Base-by-base conservation (phyloP, 64 coral and sea anemone species). In the Acropora tenuis region DNA sequence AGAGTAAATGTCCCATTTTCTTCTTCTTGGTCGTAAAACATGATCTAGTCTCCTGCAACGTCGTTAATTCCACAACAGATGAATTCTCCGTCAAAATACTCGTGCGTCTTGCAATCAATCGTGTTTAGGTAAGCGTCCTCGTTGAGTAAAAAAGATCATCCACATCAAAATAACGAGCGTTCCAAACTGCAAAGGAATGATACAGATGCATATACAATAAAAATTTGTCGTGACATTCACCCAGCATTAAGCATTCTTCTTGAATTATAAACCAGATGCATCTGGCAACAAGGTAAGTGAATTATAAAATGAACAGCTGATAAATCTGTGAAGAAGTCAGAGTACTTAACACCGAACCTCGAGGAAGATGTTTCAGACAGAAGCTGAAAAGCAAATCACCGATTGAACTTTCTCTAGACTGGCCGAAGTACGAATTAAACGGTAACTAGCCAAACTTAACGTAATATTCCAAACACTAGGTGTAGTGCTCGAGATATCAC, bases 1-100 rank as follows among this genome's bases (percentile, higher is more conserved):
- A 93, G 84, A 16, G 91, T 93, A 30, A 93, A 93, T 87, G 91
- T 93, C 30, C 91, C 91, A 87, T 75, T 87, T 9, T 87, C 91
- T 42, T 93, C 91, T 13, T 72, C 67, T 58, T 93, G 69, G 2
- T 77, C 77, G 47, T 74, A 80, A 55, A 80, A 75, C 91, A 93
- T 87, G 8, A 87, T 73, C 68, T 53, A 50, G 44, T 71, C 20
- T 44, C 82, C 45, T 30, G 44, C 2, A 66, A 82, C 13, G 79
- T 17, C 13, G 78, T 52, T 43, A 2, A 80, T 80, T 58, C n/a
- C 5, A 65, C 20, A 63, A 15, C 82, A 85, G 82, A 61, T 85
- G 82, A 85, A 47, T 12, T 48, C 50, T 48, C 65, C 17, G 61
- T 71, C 17, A 43, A 30, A 85, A 50, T 85, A 47, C 43, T 71